Base-by-base conservation (phyloP, 2,797 vertebrate species). In the Neolamprologus multifasciatus region DNA sequence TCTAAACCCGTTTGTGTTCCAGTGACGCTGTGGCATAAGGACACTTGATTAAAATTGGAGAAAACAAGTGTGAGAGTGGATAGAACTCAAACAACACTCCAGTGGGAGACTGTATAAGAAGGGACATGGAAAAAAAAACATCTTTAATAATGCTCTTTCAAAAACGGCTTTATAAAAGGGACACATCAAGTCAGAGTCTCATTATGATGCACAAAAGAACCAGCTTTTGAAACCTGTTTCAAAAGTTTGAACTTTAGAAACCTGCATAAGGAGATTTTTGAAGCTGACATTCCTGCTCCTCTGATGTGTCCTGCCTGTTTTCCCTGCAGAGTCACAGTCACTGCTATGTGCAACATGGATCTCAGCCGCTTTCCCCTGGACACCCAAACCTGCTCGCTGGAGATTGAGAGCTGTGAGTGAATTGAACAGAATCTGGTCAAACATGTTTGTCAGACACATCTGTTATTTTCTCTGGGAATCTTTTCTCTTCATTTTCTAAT, bases 281-380 rank as follows among this genome's bases (percentile, higher is more conserved):
- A 78, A 26, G 31, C 2, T 10, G 36, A 19, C n/a, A 8, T 69
- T 67, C 3, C 17, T 2, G 2, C 19, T 57, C 6, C 14, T 14
- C 12, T 26, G 21, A 52, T 79, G 43, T 59, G 55, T 31, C 5
- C 29, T 79, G 51, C 67, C 43, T 33, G 40, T 69, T 45, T 69
- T 59, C 51, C 52, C 59, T 69, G 55, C 89, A 99, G 98, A 95
- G 98, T 99, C 62, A 99, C 98, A 3, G 98, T 99, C 89, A 99
- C 98, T 0, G 98, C 98, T 8, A 99, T 99, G 98, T 99, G 98
- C 94, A 99, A 99, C 94, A 99, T 99, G 98, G 98, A 99, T 94
- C 98, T 99, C 64, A 99, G 98, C 86, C 97, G 98, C 29, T 99
- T 99, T 90, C 98, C 98, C 3, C 95, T 99, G 94, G 99, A 99